phyloP scores from a whole-genome alignment of 2,797 vertebrate genomes.

The Epinephelus coioides region DNA sequence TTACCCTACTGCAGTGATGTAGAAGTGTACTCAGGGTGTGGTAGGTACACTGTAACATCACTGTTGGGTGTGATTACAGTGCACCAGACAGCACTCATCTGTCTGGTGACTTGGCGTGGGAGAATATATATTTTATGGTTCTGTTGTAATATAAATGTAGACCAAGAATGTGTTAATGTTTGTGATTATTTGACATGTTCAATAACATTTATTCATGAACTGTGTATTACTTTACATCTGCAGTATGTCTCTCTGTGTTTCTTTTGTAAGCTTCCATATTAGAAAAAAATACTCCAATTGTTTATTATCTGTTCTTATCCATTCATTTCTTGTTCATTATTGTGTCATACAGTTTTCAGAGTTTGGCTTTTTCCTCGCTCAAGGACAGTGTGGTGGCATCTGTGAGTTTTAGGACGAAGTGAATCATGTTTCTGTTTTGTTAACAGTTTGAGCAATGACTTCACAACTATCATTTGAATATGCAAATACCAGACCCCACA shows the following conservation, averaged over 20 bases:
- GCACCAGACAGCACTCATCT: background rate
- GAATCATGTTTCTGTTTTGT: conserved; percentile 52
- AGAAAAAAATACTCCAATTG: background rate
- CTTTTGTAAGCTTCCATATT: background rate
- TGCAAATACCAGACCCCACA: conserved; percentile 28
- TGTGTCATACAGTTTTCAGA: background rate
- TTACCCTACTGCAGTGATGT: background rate
- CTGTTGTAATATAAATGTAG: background rate
- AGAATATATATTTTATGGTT: background rate
- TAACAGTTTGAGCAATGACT: conserved; percentile 36
- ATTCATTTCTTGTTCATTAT: conserved; percentile 1
- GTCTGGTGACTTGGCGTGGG: background rate
- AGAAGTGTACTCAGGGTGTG: background rate
- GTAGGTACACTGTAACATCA: too few species aligned
- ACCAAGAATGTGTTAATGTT: background rate
- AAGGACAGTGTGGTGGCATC: conserved; percentile 15
- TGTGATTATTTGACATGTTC: background rate
- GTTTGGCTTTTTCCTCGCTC: conserved; percentile 33
- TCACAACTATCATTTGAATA: conserved; percentile 52
- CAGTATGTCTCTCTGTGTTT: background rate
- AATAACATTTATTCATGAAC: background rate
- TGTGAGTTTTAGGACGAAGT: conserved; percentile 41
- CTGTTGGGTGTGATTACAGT: background rate
- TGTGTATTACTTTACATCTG: background rate
- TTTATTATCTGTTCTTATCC: background rate